phyloP scores from a whole-genome alignment of 2,888 invertebrate species.

The Cosmorhoe ocellata region DNA sequence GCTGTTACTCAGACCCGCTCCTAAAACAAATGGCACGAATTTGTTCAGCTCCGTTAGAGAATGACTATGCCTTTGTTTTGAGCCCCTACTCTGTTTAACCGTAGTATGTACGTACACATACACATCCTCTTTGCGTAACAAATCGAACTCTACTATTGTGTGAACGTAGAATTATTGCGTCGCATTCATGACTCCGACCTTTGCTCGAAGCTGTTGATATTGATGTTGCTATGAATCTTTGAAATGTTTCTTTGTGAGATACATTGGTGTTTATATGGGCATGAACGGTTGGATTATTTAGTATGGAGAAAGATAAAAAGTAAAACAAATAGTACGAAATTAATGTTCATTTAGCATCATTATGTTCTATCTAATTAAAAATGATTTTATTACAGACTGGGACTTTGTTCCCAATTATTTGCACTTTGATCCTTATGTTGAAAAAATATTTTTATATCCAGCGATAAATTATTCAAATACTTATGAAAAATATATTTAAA shows the following conservation, averaged over 20 bases:
- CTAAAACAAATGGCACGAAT: constrained; percentile 65
- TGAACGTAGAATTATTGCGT: constrained; percentile 47
- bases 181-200: constrained; percentile 40
- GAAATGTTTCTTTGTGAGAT: constrained; percentile 28
- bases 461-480: no score
- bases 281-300: not conserved
- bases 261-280: not conserved
- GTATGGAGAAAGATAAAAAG: not conserved
- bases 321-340: not conserved
- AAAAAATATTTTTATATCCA: no score
- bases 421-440: no score
- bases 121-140: constrained; percentile 49
- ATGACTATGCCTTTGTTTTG: constrained; percentile 49
- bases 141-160: constrained; percentile 53
- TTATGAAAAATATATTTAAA: no score
- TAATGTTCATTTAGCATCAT: not conserved
- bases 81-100: constrained; percentile 53
- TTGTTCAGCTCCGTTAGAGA: constrained; percentile 59
- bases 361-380: no score
- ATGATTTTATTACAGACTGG: no score
- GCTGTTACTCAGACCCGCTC: constrained; percentile 48
- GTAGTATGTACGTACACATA: constrained; percentile 30
- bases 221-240: constrained; percentile 39
- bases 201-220: constrained; percentile 38
- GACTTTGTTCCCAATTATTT: no score